Conservation (phyloP, 2,797 vertebrate genomes). For the Sebastes oblongus region DNA sequence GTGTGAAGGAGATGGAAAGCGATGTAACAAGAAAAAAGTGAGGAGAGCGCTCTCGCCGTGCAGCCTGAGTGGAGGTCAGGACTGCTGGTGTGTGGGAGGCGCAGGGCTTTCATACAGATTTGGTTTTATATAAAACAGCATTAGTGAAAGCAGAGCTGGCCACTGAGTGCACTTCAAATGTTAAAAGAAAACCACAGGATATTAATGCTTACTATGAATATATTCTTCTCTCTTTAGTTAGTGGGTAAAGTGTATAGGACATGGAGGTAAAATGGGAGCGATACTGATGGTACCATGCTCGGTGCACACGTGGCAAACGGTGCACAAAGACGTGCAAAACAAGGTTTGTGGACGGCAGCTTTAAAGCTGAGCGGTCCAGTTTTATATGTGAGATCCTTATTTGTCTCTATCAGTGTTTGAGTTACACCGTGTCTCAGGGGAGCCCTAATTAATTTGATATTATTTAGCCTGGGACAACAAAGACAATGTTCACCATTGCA, state of each 20-base stretch:
- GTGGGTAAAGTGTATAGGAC: constrained; percentile 37
- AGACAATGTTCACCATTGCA: too few species aligned
- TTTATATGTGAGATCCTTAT: not conserved
- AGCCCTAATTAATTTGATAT: not conserved
- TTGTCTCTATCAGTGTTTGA: not conserved
- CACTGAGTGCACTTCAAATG: constrained; percentile 80
- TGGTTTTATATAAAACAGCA: constrained; percentile 75
- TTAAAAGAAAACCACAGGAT: constrained; percentile 58
- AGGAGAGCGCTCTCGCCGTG: constrained; percentile 50
- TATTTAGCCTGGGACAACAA: too few species aligned
- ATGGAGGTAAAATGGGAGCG: constrained; percentile 14
- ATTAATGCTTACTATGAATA: constrained; percentile 68
- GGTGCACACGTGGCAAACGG: not conserved
- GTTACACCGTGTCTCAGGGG: not conserved
- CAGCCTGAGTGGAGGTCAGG: constrained; percentile 58
- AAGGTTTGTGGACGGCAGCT: not conserved
- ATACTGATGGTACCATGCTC: not conserved
- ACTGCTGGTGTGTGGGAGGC: constrained; percentile 68
- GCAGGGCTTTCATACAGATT: constrained; percentile 75
- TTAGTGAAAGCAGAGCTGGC: constrained; percentile 74
- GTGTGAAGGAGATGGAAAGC: constrained; percentile 33
- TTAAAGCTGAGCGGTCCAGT: not conserved
- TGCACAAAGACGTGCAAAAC: not conserved
- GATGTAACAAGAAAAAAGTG: constrained; percentile 52
- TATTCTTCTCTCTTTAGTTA: constrained; percentile 53